These are phyloP conservation scores for Andrena haemorrhoa DNA, from an alignment of 2,888 invertebrate genomes.

Conservation along the genomic window DNA sequence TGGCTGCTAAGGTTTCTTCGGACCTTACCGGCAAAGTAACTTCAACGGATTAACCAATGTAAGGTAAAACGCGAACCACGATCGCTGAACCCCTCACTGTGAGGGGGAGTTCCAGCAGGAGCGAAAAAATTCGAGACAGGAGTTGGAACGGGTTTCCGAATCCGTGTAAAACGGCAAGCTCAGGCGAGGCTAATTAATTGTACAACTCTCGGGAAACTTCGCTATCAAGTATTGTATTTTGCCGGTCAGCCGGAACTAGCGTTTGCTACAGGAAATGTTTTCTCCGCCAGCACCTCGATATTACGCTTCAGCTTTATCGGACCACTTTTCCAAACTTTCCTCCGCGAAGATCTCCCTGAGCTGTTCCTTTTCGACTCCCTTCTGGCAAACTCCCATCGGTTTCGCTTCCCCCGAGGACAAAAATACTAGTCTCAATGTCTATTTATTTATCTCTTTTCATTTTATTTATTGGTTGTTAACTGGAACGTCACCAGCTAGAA, in stretches of 20 bases:
- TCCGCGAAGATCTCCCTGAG: constrained; percentile 1
- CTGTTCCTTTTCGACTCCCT: background rate
- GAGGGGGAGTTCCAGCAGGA: no score
- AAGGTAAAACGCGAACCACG: no score
- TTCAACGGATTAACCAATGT: no score
- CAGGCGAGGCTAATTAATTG: constrained; percentile 29
- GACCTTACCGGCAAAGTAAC: no score
- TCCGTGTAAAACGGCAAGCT: constrained; percentile 10
- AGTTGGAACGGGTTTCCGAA: background rate
- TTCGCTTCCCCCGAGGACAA: background rate
- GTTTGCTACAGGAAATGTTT: constrained; percentile 2
- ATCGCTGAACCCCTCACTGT: no score
- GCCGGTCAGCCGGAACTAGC: constrained; percentile 15
- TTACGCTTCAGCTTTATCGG: constrained; percentile 6
- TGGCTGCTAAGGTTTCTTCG: background rate
- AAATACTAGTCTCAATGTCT: background rate
- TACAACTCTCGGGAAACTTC: constrained; percentile 19
- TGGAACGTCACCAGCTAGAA: background rate
- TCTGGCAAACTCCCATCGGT: constrained; percentile 20
- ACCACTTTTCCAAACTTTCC: constrained; percentile 20
- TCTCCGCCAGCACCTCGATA: constrained; percentile 3
- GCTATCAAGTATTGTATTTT: constrained; percentile 27
- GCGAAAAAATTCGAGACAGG: background rate
- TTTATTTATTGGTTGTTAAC: background rate
- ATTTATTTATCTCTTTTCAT: background rate